Evolutionary conservation across 2,888 invertebrate species (phyloP), one percentile per base, ranked within the genome.

Genomic region (Tetragnatha montana): DNA sequence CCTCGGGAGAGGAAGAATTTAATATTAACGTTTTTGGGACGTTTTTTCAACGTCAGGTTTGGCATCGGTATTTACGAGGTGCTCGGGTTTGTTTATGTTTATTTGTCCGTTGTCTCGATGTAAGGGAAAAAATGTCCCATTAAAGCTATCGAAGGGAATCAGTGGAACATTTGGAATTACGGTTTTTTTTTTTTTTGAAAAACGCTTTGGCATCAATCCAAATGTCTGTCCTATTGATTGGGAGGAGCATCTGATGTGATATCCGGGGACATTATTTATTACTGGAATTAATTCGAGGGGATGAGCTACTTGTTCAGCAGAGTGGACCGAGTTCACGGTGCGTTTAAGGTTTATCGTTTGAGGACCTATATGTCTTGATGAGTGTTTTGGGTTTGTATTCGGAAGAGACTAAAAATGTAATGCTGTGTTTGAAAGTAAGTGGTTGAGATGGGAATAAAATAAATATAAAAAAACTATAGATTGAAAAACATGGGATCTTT

Each of bases 161-260:
- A 47, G 8, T 50, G 8, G 47, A 70, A 81, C 49, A 35, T 71
- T 21, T 14, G 47, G 71, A 75, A 75, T 35, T 75, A 17, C n/a
- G 14, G 8, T 14, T 35, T 4, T 35, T 35, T 35, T 35, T 35
- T 35, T 35, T 35, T 35, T 19, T 69, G 19, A 47, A 49, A 49
- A 21, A 50, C 35, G 19, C 21, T 8, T 49, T 81, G 81, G 81
- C 81, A 81, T 49, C 70, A 71, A 71, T 81, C 81, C 81, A 81
- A 21, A n/a, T 19, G 8, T 70, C 50, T 6, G 71, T 17, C 7
- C 19, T 81, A 81, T 81, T 81, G 81, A 81, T 81, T 81, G 21
- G 70, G 50, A 49, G 70, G 70, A 8, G 70, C 49, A 35, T 49
- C 21, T 49, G 69, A 49, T 10, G n/a, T 70, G 69, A 47, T 50